A percentile compares a stretch with the other conserved stretches of the same genome.
Conservation (phyloP, 2,888 invertebrate species). For the Stenoptilia bipunctidactyla region DNA sequence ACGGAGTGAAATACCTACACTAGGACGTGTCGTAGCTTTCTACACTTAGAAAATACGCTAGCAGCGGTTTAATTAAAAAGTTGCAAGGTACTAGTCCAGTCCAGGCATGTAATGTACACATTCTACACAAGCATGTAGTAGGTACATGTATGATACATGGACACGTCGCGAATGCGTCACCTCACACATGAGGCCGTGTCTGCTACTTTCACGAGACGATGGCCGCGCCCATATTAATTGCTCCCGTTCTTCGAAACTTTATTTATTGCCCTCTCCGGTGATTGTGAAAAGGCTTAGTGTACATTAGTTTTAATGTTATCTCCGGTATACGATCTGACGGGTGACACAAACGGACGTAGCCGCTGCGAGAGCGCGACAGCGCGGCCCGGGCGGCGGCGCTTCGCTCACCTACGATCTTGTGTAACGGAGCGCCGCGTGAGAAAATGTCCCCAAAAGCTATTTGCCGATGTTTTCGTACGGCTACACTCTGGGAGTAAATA, state of each 20-base stretch:
- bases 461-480: slow-evolving; percentile 44
- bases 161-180: slow-evolving; percentile 20
- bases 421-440: slow-evolving; percentile 35
- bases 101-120: background rate
- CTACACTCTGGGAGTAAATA: slow-evolving; percentile 55
- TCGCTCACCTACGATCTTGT: slow-evolving; percentile 1
- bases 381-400: slow-evolving; percentile 21
- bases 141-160: background rate
- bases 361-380: slow-evolving; percentile 4
- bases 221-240: slow-evolving; percentile 69
- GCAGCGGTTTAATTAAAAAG: background rate
- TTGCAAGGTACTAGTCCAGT: background rate
- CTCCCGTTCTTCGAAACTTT: slow-evolving; percentile 69
- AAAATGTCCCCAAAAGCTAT: slow-evolving; percentile 37
- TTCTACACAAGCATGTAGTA: slow-evolving; percentile 3
- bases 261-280: slow-evolving; percentile 63
- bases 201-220: slow-evolving; percentile 63
- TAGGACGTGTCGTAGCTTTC: background rate
- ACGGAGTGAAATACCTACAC: too few species aligned
- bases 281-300: slow-evolving; percentile 65
- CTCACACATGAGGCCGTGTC: slow-evolving; percentile 44
- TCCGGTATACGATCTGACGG: slow-evolving; percentile 57
- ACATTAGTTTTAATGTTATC: slow-evolving; percentile 65
- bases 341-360: slow-evolving; percentile 38
- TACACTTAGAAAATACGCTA: background rate